phyloP scores from a whole-genome alignment of 2,888 invertebrate genomes.

The Acanthacorydalis orientalis region DNA sequence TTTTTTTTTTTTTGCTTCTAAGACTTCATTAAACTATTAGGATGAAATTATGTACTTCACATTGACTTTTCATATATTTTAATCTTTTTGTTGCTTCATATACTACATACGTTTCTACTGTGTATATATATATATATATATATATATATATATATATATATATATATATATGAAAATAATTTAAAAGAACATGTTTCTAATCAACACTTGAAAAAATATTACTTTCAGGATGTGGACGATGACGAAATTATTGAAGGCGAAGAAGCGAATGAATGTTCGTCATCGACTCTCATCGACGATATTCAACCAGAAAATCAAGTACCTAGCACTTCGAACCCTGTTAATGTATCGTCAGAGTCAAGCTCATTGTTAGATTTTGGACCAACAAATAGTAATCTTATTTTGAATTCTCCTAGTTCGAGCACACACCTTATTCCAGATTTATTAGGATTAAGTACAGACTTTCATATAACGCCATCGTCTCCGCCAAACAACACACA shows the following conservation, averaged over 20 bases:
- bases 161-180: too few relatives aligned
- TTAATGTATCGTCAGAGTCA: neutral
- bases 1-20: too few relatives aligned
- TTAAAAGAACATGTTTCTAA: too few relatives aligned
- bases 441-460: neutral
- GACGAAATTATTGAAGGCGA: slow-evolving; percentile 33
- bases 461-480: neutral
- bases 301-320: neutral
- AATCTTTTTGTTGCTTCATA: too few relatives aligned
- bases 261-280: slow-evolving; percentile 20
- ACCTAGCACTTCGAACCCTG: too few relatives aligned
- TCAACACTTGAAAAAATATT: too few relatives aligned
- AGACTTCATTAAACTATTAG: too few relatives aligned
- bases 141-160: too few relatives aligned
- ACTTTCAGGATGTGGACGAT: slow-evolving; percentile 31
- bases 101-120: too few relatives aligned
- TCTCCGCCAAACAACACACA: neutral
- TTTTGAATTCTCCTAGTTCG: slow-evolving; percentile 1
- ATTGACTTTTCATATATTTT: too few relatives aligned
- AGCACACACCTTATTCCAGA: slow-evolving; percentile 4
- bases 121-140: too few relatives aligned
- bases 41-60: too few relatives aligned
- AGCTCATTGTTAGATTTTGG: slow-evolving; percentile 1
- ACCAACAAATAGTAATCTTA: neutral
- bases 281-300: neutral